Conservation (phyloP, 1,140 invertebrate species). For the Leptinotarsa defecta region DNA sequence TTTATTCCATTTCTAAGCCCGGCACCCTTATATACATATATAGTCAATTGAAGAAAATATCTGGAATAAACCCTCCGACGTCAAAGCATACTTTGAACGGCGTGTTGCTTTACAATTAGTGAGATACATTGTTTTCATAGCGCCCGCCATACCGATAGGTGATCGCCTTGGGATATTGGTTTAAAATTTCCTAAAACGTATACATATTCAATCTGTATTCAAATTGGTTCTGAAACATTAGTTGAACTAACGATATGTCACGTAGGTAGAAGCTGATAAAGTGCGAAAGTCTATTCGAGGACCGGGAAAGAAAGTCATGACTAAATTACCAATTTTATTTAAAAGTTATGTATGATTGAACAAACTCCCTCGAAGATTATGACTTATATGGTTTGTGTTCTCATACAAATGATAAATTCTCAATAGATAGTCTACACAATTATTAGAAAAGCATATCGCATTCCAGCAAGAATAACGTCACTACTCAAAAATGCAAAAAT, state of each 20-base stretch:
- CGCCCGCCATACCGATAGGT: constrained; percentile 27
- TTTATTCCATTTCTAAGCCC: constrained; percentile 38
- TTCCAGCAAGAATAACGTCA: no score
- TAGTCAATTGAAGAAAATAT: constrained; percentile 40
- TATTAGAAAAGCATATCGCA: no score
- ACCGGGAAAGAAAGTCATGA: no score
- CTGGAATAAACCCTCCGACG: constrained; percentile 23
- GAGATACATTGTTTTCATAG: constrained; percentile 25
- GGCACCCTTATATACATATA: constrained; percentile 24
- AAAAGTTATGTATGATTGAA: no score
- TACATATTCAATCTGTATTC: constrained; percentile 13
- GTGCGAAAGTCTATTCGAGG: no score
- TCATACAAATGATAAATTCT: no score
- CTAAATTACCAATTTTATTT: no score
- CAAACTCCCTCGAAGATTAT: no score
- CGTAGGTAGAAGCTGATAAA: background rate
- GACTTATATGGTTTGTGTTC: no score
- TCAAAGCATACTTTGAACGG: constrained; percentile 35
- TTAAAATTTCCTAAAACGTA: constrained; percentile 26
- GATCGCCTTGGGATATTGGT: constrained; percentile 27
- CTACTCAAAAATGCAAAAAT: no score
- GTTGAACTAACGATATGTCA: constrained; percentile 3
- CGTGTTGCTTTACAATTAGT: constrained; percentile 31
- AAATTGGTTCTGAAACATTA: constrained; percentile 8
- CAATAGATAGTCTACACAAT: no score